A percentile compares a stretch with the other conserved stretches of the same genome.
These are phyloP conservation scores for Falco rusticolus DNA, from an alignment of 2,797 vertebrate genomes.

Conservation along the genomic window DNA sequence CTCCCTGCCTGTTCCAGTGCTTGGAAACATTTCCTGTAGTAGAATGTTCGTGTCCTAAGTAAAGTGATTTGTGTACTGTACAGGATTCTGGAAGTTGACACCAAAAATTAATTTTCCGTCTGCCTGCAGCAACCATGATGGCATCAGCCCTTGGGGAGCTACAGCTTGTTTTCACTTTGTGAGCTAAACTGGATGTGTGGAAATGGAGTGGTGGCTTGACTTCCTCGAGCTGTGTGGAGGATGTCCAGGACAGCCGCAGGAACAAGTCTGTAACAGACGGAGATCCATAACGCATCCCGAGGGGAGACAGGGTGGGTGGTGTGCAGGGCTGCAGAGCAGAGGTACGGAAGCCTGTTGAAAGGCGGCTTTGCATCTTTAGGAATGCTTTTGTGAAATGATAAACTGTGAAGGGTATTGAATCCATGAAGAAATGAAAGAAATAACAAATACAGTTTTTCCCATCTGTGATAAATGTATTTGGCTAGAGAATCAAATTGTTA, in stretches of 20 bases:
- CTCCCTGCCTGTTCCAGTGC: background rate
- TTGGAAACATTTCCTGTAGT: background rate
- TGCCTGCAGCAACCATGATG: background rate
- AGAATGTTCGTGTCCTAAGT: rapidly evolving
- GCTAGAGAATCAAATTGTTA: background rate
- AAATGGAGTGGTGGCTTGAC: background rate
- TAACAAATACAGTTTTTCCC: background rate
- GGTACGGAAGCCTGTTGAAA: background rate
- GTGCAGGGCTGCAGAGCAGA: background rate
- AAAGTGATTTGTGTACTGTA: background rate
- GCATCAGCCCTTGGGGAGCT: background rate
- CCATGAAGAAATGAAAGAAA: background rate
- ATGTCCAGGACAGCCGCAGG: background rate
- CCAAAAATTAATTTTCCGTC: background rate
- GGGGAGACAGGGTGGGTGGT: rapidly evolving
- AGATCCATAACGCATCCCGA: rapidly evolving
- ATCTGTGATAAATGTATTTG: background rate
- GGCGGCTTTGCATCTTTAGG: background rate
- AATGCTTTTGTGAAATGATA: background rate
- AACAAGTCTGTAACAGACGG: rapidly evolving
- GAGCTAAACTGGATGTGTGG: background rate
- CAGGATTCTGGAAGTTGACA: background rate
- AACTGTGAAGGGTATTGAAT: background rate
- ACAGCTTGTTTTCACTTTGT: background rate
- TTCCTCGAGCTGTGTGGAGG: background rate